Evolutionary conservation across 2,888 invertebrate species (phyloP).

Genomic region (Cerceris ruficornis): DNA sequence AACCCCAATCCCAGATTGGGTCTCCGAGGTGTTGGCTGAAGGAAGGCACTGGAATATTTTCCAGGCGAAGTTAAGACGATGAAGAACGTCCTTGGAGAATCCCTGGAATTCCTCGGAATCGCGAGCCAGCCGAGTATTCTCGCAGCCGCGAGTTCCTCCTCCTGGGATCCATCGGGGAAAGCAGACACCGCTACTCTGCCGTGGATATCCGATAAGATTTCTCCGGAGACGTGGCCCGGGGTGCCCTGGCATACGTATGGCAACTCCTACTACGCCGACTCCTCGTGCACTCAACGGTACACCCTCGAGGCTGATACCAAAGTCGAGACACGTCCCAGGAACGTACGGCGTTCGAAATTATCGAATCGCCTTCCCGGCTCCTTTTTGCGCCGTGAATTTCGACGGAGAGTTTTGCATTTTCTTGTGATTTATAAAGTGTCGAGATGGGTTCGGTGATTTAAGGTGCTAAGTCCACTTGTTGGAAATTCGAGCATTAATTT

Average conservation of each 20-base stretch:
- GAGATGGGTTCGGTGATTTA: too few relatives aligned
- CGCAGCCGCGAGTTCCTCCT: slow-evolving; percentile 1
- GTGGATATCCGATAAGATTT: slow-evolving; percentile 71
- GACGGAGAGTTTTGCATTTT: too few relatives aligned
- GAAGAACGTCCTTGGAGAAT: slow-evolving; percentile 35
- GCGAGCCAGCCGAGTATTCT: slow-evolving; percentile 22
- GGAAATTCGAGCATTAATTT: too few relatives aligned
- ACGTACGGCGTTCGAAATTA: slow-evolving; percentile 44
- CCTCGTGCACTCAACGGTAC: slow-evolving; percentile 1
- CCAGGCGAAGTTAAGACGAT: slow-evolving; percentile 13
- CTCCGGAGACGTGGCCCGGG: slow-evolving; percentile 60
- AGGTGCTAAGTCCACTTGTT: too few relatives aligned
- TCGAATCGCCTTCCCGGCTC: slow-evolving; percentile 19
- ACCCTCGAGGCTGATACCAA: slow-evolving; percentile 37
- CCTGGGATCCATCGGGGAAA: slow-evolving; percentile 51
- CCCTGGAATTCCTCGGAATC: slow-evolving; percentile 48
- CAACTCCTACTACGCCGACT: slow-evolving; percentile 4
- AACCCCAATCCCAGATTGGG: slow-evolving; percentile 65
- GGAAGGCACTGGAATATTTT: slow-evolving; percentile 19
- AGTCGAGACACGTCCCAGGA: slow-evolving; percentile 44
- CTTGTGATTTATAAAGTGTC: too few relatives aligned
- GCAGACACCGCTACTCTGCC: slow-evolving; percentile 61
- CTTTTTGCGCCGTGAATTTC: neutral
- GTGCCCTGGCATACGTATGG: slow-evolving; percentile 28
- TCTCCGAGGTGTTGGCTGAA: slow-evolving; percentile 14